These are phyloP conservation scores for Aporophyla nigra DNA, from an alignment of 2,888 invertebrate genomes.

Conservation along the genomic window DNA sequence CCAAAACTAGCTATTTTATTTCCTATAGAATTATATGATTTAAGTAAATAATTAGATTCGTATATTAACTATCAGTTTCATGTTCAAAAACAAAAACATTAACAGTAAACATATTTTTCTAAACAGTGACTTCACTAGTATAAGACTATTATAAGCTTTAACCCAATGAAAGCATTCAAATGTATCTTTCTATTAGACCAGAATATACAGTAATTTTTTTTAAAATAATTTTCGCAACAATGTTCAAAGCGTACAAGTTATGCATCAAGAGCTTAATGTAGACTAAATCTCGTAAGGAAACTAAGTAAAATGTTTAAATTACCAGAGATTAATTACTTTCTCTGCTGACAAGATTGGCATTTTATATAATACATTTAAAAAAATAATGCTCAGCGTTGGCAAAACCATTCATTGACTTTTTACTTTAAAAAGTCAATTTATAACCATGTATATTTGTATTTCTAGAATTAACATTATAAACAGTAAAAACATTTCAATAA, in stretches of 20 bases:
- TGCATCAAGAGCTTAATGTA: slow-evolving; percentile 38
- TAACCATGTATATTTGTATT: slow-evolving; percentile 56
- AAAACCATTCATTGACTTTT: slow-evolving; percentile 37
- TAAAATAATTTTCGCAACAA: slow-evolving; percentile 32
- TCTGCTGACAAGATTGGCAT: slow-evolving; percentile 59
- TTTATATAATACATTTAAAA: slow-evolving; percentile 54
- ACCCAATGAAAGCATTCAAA: slow-evolving; percentile 59
- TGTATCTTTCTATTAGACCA: slow-evolving; percentile 48
- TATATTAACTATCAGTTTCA: slow-evolving; percentile 55
- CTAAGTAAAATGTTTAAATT: slow-evolving; percentile 30
- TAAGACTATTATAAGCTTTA: slow-evolving; percentile 54
- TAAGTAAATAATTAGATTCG: slow-evolving; percentile 58
- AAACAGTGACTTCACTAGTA: slow-evolving; percentile 59
- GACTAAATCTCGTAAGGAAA: slow-evolving; percentile 30
- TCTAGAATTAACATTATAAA: slow-evolving; percentile 62
- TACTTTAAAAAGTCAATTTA: slow-evolving; percentile 43
- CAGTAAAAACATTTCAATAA: slow-evolving; percentile 63
- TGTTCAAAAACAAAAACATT: slow-evolving; percentile 43
- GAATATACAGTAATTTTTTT: slow-evolving; percentile 54
- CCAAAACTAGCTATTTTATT: slow-evolving; percentile 51
- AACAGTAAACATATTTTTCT: slow-evolving; percentile 59
- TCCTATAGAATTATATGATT: slow-evolving; percentile 63
- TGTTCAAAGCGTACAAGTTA: slow-evolving; percentile 34
- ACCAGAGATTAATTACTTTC: slow-evolving; percentile 39
- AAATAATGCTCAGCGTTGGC: slow-evolving; percentile 43